Conservation (phyloP, 2,888 invertebrate genomes). For the Papilio protenor region DNA sequence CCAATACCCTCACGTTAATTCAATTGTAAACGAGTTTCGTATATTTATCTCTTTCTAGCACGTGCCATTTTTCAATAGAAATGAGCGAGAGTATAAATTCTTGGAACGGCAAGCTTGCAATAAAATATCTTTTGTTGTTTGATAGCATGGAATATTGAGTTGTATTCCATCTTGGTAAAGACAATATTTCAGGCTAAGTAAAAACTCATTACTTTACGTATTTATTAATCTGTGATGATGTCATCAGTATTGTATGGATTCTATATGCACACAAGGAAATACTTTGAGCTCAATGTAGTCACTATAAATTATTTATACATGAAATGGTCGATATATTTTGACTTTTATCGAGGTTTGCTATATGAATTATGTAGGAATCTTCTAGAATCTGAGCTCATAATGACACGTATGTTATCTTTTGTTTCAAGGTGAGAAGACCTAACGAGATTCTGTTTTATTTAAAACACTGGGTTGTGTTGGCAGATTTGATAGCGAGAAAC, state of each 20-base stretch:
- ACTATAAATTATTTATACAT: neutral
- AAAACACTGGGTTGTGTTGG: neutral
- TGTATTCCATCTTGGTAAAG: constrained; percentile 55
- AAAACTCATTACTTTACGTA: constrained; percentile 30
- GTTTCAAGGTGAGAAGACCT: neutral
- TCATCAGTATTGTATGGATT: constrained; percentile 56
- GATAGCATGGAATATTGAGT: constrained; percentile 47
- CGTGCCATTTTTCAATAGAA: constrained; percentile 52
- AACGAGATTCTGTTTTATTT: neutral
- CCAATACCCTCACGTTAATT: constrained; percentile 67
- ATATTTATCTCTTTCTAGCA: constrained; percentile 64
- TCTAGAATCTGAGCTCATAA: neutral
- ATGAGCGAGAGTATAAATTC: constrained; percentile 61
- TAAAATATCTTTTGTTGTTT: constrained; percentile 64
- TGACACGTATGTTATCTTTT: neutral
- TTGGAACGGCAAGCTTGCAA: constrained; percentile 56
- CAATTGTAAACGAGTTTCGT: constrained; percentile 57
- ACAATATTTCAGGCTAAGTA: constrained; percentile 47
- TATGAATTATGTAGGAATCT: neutral
- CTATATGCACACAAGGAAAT: constrained; percentile 29
- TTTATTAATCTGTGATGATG: constrained; percentile 51
- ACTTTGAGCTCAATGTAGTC: constrained; percentile 3
- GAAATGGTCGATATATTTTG: neutral
- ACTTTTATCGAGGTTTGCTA: neutral
- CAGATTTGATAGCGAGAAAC: neutral